phyloP scores from a whole-genome alignment of 2,797 vertebrate genomes.

The Limnodromus scolopaceus region DNA sequence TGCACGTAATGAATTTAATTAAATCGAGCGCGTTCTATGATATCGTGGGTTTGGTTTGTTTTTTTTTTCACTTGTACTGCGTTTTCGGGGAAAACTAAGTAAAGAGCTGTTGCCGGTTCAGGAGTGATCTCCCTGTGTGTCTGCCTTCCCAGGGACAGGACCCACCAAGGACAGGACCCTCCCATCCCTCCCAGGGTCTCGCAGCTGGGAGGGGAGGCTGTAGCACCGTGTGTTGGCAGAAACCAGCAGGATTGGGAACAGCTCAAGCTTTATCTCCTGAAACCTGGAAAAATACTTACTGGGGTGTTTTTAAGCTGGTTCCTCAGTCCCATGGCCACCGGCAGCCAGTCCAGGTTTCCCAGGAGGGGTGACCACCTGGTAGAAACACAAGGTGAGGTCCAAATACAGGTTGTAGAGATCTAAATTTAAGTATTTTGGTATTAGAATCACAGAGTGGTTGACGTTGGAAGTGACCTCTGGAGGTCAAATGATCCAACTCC shows the following conservation, averaged over 20 bases:
- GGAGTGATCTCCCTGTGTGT: background rate
- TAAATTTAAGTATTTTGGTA: background rate
- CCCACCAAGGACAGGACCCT: background rate
- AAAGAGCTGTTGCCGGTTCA: background rate
- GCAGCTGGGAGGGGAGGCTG: too few species aligned
- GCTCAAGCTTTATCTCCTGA: background rate
- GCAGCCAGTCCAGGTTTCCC: background rate
- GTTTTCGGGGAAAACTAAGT: background rate
- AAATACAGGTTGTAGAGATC: background rate
- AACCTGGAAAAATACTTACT: rapidly evolving
- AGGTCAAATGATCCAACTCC: background rate
- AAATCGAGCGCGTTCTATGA: background rate
- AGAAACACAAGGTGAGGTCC: background rate
- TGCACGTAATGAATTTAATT: background rate
- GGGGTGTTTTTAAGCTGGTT: background rate
- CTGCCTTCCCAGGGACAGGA: background rate
- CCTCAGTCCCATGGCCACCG: background rate
- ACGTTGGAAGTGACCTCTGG: background rate
- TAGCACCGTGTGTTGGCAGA: background rate
- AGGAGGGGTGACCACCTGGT: background rate
- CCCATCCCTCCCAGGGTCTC: background rate
- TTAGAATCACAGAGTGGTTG: background rate
- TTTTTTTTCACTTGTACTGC: background rate
- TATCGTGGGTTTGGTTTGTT: background rate
- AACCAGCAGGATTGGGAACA: rapidly evolving